Evolutionary conservation across 1,140 invertebrate genomes (phyloP).

Genomic region (Plutomurus gul): DNA sequence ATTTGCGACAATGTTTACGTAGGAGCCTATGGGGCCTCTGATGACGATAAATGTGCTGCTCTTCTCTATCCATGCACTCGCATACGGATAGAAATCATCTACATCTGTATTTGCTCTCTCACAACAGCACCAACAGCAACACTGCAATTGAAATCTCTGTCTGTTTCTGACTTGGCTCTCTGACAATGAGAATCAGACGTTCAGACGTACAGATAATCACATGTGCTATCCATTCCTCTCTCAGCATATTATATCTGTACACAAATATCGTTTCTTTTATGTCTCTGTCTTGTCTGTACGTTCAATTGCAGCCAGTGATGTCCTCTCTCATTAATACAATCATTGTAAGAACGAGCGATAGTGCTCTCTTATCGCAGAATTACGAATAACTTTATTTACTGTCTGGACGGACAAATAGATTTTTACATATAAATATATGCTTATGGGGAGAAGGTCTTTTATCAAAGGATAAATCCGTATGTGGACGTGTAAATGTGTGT

Average conservation of each 20-base stretch:
- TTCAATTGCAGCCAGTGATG: neutral
- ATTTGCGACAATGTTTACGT: conserved; percentile 20
- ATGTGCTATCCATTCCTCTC: no score
- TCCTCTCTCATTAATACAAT: neutral
- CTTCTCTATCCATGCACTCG: neutral
- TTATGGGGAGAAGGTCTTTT: no score
- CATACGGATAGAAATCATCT: neutral
- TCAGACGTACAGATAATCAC: neutral
- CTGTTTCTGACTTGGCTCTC: conserved; percentile 17
- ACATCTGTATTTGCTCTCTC: neutral
- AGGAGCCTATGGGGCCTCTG: neutral
- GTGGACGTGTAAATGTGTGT: no score
- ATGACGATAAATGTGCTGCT: neutral
- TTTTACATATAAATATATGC: no score
- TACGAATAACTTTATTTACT: no score
- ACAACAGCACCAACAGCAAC: no score
- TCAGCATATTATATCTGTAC: no score
- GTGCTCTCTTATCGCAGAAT: no score
- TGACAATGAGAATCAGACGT: neutral
- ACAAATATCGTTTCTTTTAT: no score
- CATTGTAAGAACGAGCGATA: neutral
- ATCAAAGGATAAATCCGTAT: no score
- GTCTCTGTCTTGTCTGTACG: no score
- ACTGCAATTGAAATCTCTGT: neutral
- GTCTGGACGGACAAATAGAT: no score